phyloP scores from a whole-genome alignment of 2,888 invertebrate genomes.

The Melipona beecheii region DNA sequence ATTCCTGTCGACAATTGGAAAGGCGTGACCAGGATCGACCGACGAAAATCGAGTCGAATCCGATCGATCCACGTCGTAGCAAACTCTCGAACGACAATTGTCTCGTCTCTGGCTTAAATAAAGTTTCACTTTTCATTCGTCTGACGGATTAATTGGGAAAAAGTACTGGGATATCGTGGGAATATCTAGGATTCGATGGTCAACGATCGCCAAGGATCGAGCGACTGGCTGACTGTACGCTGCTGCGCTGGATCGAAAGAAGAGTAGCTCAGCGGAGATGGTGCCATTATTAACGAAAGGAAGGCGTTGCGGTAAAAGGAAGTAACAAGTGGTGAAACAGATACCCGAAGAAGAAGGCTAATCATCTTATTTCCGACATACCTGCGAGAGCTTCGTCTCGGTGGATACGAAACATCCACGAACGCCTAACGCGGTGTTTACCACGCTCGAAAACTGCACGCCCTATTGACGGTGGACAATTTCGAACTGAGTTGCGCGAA shows the following conservation, averaged over 20 bases:
- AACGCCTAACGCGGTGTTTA: conserved; percentile 21
- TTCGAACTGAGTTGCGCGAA: conserved; percentile 27
- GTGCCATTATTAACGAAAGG: conserved; percentile 68
- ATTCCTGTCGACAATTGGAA: conserved; percentile 20
- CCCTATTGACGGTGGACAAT: conserved; percentile 19
- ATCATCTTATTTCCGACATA: conserved; percentile 66
- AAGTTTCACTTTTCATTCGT: background rate
- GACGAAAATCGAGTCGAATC: conserved; percentile 29
- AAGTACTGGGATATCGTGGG: background rate
- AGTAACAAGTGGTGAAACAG: conserved; percentile 62
- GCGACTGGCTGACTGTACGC: conserved; percentile 30
- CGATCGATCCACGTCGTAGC: background rate
- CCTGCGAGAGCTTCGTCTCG: conserved; percentile 63
- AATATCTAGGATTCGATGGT: background rate
- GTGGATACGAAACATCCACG: conserved; percentile 20
- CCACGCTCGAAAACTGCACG: conserved; percentile 13
- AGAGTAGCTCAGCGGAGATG: conserved; percentile 47
- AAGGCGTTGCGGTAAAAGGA: conserved; percentile 64
- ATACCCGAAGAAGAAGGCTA: conserved; percentile 63
- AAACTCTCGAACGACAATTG: background rate
- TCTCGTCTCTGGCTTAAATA: background rate
- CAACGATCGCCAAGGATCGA: conserved; percentile 5
- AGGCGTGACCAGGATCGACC: conserved; percentile 18
- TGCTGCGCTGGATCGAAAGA: conserved; percentile 42
- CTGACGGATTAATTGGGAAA: too few species aligned